phyloP scores from a whole-genome alignment of 2,113 vertebrate genomes.

The human (Homo sapiens) region DNA sequence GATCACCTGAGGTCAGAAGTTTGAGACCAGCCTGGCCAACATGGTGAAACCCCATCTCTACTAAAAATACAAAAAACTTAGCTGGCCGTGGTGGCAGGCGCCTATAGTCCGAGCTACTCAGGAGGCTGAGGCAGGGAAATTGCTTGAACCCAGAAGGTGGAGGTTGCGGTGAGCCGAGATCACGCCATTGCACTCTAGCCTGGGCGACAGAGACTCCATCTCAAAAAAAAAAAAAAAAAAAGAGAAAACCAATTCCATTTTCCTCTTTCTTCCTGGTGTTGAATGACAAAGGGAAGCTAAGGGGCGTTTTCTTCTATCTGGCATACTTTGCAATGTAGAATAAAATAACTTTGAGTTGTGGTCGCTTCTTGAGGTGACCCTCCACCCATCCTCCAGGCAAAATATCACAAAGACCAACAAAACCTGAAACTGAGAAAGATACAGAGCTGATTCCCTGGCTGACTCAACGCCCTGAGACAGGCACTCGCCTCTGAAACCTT shows the following conservation, averaged over 20 bases:
- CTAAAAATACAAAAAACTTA: too few species aligned
- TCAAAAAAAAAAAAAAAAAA: background rate
- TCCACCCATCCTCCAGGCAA: constrained; percentile 6
- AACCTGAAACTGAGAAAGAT: background rate
- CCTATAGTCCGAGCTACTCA: too few species aligned
- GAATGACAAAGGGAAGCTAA: background rate
- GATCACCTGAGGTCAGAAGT: too few species aligned
- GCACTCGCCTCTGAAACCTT: background rate
- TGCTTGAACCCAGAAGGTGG: too few species aligned
- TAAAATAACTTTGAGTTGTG: background rate
- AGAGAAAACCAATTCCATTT: background rate
- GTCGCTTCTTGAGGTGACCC: constrained; percentile 12
- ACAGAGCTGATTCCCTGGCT: background rate
- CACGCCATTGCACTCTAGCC: too few species aligned
- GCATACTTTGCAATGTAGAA: background rate
- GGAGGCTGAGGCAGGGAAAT: too few species aligned
- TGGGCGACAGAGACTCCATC: too few species aligned
- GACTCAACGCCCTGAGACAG: background rate
- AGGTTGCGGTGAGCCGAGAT: too few species aligned
- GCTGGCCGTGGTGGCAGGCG: too few species aligned
- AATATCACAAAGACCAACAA: constrained; percentile 2
- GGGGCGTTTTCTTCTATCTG: background rate
- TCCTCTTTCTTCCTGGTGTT: background rate
- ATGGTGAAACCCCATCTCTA: too few species aligned
- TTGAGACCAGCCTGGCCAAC: too few species aligned